phyloP scores from a whole-genome alignment of 2,113 vertebrate species.

The Saiga tatarica region DNA sequence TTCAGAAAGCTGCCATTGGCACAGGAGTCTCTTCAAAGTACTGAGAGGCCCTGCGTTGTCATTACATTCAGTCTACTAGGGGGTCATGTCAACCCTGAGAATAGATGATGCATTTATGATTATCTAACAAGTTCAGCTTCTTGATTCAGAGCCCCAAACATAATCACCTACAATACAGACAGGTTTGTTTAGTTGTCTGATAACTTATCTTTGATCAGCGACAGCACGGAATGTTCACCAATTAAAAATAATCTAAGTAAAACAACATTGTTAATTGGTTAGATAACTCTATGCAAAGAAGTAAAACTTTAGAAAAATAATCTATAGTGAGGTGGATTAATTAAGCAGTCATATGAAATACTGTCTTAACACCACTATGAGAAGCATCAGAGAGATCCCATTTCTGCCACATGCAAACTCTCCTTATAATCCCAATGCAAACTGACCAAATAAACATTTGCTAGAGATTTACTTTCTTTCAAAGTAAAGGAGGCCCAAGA shows the following conservation, averaged over 20 bases:
- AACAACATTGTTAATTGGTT: too few species aligned
- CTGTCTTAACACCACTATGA: accelerated
- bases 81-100: too few species aligned
- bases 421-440: background rate
- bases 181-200: background rate
- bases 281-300: too few species aligned
- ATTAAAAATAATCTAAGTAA: background rate
- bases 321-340: background rate
- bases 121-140: background rate
- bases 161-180: background rate
- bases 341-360: background rate
- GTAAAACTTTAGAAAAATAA: background rate
- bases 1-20: background rate
- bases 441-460: background rate
- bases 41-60: background rate
- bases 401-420: background rate
- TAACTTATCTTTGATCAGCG: background rate
- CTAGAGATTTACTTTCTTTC: background rate
- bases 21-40: accelerated
- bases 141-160: background rate
- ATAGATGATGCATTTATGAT: background rate
- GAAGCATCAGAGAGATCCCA: background rate
- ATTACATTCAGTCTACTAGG: background rate
- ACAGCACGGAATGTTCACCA: background rate
- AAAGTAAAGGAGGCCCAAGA: background rate